Evolutionary conservation across 2,113 vertebrate species (phyloP).

Genomic region (Trematocara variabile): DNA sequence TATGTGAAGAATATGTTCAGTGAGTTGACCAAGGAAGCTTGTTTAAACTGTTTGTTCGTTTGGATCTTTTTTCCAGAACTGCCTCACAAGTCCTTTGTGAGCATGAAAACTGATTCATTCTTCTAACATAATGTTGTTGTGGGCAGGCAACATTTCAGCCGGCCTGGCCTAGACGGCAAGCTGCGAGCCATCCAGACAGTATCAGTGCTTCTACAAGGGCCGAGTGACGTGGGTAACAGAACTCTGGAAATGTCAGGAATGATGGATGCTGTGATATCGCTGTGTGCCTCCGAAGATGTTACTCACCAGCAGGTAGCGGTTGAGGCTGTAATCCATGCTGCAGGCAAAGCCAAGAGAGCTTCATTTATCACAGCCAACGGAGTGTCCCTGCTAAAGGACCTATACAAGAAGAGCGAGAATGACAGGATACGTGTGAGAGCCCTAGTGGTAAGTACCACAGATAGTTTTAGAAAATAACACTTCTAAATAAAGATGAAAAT

Average conservation of each 20-base stretch:
- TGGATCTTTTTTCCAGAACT: background rate
- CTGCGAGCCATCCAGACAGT: slow-evolving; percentile 90
- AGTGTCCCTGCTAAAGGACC: slow-evolving; percentile 90
- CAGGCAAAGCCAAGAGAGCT: slow-evolving; percentile 92
- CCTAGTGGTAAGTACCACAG: slow-evolving; percentile 82
- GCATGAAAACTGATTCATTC: background rate
- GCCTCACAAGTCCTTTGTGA: background rate
- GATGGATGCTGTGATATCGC: slow-evolving; percentile 87
- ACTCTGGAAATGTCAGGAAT: slow-evolving; percentile 90
- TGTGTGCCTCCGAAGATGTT: slow-evolving; percentile 84
- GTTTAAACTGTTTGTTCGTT: fast-evolving
- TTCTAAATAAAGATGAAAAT: background rate
- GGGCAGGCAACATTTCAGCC: slow-evolving; percentile 83
- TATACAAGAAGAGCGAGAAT: slow-evolving; percentile 91
- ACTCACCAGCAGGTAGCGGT: slow-evolving; percentile 91
- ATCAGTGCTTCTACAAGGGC: slow-evolving; percentile 93
- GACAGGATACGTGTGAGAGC: slow-evolving; percentile 95
- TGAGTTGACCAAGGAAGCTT: slow-evolving; percentile 53
- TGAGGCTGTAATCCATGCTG: slow-evolving; percentile 92
- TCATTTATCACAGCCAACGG: slow-evolving; percentile 95
- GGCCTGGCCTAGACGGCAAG: slow-evolving; percentile 73
- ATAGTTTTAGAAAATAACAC: background rate
- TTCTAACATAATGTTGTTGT: background rate
- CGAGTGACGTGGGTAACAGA: slow-evolving; percentile 86
- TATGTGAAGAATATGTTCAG: slow-evolving; percentile 91